These are phyloP conservation scores for Nannoperca australis DNA, from an alignment of 2,797 vertebrate species.

Conservation along the genomic window DNA sequence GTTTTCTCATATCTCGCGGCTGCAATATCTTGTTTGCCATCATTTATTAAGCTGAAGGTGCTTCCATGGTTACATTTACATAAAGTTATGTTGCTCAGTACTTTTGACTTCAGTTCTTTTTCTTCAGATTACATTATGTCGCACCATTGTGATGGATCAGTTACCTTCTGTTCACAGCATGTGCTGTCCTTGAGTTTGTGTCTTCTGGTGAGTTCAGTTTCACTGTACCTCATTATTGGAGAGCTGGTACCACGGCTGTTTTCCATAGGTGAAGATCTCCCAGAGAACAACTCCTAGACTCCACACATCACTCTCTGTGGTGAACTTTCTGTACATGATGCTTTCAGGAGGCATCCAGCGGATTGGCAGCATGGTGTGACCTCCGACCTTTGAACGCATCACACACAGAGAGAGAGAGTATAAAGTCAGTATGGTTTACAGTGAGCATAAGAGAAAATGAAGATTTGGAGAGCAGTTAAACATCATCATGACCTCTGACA, in stretches of 20 bases:
- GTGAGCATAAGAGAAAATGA: not conserved
- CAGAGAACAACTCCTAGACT: conserved; percentile 98
- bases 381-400: conserved; percentile 89
- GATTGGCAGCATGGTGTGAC: conserved; percentile 98
- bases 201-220: conserved; percentile 1
- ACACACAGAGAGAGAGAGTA: conserved; percentile 15
- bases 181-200: not conserved
- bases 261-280: conserved; percentile 99
- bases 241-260: conserved; percentile 99
- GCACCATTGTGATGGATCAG: not conserved
- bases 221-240: conserved; percentile 96
- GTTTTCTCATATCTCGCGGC: conserved; percentile 27
- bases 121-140: not conserved
- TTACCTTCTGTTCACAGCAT: not conserved
- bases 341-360: conserved; percentile 99
- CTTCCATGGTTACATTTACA: conserved; percentile 26
- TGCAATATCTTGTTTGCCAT: conserved; percentile 45
- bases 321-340: conserved; percentile 99
- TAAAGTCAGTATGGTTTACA: conserved; percentile 28
- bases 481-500: conserved; percentile 1
- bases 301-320: conserved; percentile 99
- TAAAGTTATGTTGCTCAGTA: conserved; percentile 14
- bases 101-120: not conserved
- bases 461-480: not conserved
- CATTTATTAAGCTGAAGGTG: conserved; percentile 42